These are phyloP conservation scores for Pangasius sanitwongsei DNA, from an alignment of 2,797 vertebrate species.

Conservation along the genomic window DNA sequence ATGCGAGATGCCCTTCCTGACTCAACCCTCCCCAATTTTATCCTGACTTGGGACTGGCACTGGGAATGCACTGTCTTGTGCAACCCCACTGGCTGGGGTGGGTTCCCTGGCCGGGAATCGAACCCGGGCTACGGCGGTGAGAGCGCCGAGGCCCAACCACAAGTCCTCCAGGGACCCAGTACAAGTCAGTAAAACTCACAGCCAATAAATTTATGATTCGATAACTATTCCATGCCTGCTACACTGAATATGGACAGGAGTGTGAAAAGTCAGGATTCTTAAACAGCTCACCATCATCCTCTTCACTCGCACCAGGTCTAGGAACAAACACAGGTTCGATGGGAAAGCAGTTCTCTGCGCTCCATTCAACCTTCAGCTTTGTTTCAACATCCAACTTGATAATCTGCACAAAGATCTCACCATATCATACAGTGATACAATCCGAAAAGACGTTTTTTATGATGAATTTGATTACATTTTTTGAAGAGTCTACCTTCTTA, in stretches of 20 bases:
- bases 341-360: constrained; percentile 77
- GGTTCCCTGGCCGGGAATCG: too few species aligned
- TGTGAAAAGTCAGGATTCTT: neutral
- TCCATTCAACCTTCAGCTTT: constrained; percentile 79
- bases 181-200: neutral
- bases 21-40: too few species aligned
- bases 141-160: too few species aligned
- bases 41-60: too few species aligned
- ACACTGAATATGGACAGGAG: neutral
- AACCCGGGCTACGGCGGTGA: too few species aligned
- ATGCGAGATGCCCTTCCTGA: too few species aligned
- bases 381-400: constrained; percentile 83
- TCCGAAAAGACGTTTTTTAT: neutral
- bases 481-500: constrained; percentile 57
- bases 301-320: constrained; percentile 79
- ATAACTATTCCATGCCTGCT: neutral
- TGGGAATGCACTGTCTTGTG: too few species aligned
- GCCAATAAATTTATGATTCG: neutral
- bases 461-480: neutral
- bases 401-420: constrained; percentile 69
- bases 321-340: constrained; percentile 87
- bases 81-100: too few species aligned
- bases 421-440: neutral
- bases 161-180: too few species aligned
- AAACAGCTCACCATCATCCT: constrained; percentile 86